Percentiles rank a stretch among this genome's conserved stretches.
Evolutionary conservation across 2,888 invertebrate species (phyloP).

Genomic region (Microplitis deprimator): DNA sequence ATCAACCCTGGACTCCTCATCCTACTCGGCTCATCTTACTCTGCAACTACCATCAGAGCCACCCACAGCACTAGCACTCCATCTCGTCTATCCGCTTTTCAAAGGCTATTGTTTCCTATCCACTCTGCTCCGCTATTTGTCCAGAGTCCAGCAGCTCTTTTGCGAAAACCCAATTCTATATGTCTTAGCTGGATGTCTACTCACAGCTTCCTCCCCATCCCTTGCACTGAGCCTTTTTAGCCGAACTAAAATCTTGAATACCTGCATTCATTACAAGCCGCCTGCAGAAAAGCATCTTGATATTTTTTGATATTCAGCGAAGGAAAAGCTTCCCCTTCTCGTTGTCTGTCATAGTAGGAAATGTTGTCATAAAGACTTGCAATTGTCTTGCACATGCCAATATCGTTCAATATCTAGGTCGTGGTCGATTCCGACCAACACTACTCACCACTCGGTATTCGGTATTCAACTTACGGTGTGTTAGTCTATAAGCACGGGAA

Average conservation of each 20-base stretch:
- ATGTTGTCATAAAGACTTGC: too few species aligned
- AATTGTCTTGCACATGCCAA: slow-evolving; percentile 10
- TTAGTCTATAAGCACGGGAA: too few species aligned
- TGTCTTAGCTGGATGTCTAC: background rate
- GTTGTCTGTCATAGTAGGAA: too few species aligned
- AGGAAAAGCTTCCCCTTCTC: too few species aligned
- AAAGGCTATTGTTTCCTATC: slow-evolving; percentile 37
- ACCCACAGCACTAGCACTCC: too few species aligned
- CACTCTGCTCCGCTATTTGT: background rate
- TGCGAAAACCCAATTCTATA: background rate
- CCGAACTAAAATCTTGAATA: background rate
- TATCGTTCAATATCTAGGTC: slow-evolving; percentile 39
- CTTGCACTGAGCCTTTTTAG: background rate
- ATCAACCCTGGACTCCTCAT: slow-evolving; percentile 35
- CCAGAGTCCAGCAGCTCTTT: slow-evolving; percentile 29
- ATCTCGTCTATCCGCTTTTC: slow-evolving; percentile 30
- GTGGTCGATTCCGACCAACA: slow-evolving; percentile 45
- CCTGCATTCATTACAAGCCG: background rate
- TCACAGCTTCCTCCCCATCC: background rate
- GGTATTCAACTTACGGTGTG: background rate
- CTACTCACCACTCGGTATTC: slow-evolving; percentile 12
- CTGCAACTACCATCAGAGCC: too few species aligned
- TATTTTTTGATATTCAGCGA: too few species aligned
- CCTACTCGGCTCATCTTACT: slow-evolving; percentile 34
- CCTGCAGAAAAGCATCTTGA: background rate